Evolutionary conservation across 2,113 vertebrate genomes (phyloP).

Genomic region (Menura novaehollandiae): DNA sequence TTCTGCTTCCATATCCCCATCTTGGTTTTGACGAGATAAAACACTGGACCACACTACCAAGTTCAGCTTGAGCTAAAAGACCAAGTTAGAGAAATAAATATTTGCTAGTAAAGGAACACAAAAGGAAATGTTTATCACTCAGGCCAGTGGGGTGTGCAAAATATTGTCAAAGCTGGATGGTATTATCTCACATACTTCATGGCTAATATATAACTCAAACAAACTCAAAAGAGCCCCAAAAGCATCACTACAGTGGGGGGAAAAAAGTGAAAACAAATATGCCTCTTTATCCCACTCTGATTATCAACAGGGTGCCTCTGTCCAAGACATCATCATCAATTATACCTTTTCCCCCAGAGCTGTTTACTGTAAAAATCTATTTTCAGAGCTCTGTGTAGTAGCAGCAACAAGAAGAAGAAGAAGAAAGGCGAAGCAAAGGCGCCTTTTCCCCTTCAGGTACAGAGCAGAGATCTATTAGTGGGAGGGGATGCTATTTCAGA

Average conservation of each 20-base stretch:
- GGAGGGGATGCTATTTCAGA: conserved; percentile 7
- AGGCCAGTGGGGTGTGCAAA: neutral
- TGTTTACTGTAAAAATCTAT: conserved; percentile 6
- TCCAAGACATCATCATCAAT: neutral
- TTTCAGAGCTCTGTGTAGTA: neutral
- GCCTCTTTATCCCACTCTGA: neutral
- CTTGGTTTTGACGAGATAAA: neutral
- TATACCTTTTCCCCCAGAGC: neutral
- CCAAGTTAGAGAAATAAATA: neutral
- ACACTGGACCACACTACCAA: neutral
- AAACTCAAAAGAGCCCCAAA: neutral
- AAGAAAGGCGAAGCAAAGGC: neutral
- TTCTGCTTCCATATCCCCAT: neutral
- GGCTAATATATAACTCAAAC: neutral
- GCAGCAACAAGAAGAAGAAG: neutral
- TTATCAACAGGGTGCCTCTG: neutral
- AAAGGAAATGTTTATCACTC: neutral
- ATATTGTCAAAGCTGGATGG: neutral
- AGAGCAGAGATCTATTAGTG: neutral
- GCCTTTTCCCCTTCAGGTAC: neutral
- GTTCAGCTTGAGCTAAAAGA: neutral
- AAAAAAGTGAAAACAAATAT: neutral
- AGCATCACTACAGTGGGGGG: neutral
- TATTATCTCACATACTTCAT: neutral
- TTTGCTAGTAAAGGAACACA: neutral